Percentiles rank a stretch among this genome's conserved stretches.
Conservation (phyloP, 1,140 invertebrate genomes). For the Drosophila melanogaster region DNA sequence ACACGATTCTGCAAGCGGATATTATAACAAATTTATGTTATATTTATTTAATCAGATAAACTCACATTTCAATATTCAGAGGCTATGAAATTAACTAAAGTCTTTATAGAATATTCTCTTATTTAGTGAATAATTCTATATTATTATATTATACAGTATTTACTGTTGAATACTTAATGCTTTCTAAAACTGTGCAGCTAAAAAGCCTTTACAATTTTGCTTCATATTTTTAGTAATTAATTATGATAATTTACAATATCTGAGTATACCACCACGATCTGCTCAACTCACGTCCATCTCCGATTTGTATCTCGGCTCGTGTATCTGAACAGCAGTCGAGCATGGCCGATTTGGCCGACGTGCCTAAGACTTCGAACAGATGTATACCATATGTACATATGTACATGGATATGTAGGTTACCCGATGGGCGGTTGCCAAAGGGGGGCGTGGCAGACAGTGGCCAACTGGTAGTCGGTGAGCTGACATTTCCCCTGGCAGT, state of each 20-base stretch:
- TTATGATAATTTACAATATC: neutral
- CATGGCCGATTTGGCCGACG: conserved; percentile 23
- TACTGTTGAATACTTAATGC: no score
- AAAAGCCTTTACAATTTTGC: neutral
- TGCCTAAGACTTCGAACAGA: conserved; percentile 4
- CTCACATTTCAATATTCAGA: no score
- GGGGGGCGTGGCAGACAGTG: conserved; percentile 3
- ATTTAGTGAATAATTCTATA: no score
- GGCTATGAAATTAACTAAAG: no score
- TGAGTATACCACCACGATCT: neutral
- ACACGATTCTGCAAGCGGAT: neutral
- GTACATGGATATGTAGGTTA: conserved; percentile 28
- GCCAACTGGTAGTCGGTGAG: conserved; percentile 24
- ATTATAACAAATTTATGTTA: neutral
- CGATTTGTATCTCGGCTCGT: conserved; percentile 28
- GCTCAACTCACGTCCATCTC: conserved; percentile 24
- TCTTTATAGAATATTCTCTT: no score
- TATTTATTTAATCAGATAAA: no score
- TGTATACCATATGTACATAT: neutral
- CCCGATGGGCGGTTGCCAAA: conserved; percentile 12
- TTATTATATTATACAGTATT: no score
- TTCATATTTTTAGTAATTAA: neutral
- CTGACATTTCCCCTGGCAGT: conserved; percentile 12
- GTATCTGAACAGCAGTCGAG: conserved; percentile 37
- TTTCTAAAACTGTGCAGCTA: no score